These are phyloP conservation scores for Drosophila anceps DNA, from an alignment of 2,888 invertebrate species.

Conservation along the genomic window DNA sequence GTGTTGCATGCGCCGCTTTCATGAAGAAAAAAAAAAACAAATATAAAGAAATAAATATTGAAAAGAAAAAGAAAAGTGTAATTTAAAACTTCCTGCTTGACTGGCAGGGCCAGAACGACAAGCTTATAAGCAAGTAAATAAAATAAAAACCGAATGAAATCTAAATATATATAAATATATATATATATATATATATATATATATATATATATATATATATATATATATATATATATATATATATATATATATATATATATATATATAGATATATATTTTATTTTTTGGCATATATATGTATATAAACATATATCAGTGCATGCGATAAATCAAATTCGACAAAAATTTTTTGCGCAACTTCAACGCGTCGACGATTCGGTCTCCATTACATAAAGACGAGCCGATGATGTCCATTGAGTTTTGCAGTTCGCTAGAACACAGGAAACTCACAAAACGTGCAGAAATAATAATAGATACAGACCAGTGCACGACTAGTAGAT, in stretches of 20 bases:
- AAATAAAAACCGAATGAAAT: conserved; percentile 41
- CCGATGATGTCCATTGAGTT: conserved; percentile 22
- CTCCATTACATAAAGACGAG: conserved; percentile 60
- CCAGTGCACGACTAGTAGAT: background rate
- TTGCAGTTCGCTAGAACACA: conserved; percentile 54
- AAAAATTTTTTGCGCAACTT: conserved; percentile 62
- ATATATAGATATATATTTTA: conserved; percentile 55
- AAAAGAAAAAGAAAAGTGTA: conserved; percentile 31
- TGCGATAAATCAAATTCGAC: conserved; percentile 46
- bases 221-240: conserved; percentile 19
- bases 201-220: background rate
- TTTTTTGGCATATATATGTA: too few relatives aligned
- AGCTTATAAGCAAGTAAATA: conserved; percentile 34
- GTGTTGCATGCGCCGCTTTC: conserved; percentile 57
- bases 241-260: conserved; percentile 19
- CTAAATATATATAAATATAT: conserved; percentile 59
- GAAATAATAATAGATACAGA: conserved; percentile 17
- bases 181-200: background rate
- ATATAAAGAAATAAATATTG: background rate
- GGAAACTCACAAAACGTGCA: conserved; percentile 58
- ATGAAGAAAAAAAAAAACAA: conserved; percentile 33
- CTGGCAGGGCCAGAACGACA: conserved; percentile 15
- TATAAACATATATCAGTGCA: conserved; percentile 19
- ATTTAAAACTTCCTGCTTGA: conserved; percentile 72
- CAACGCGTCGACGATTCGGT: conserved; percentile 22